Conservation (phyloP, 2,113 vertebrate species). For the Osmerus eperlanus region DNA sequence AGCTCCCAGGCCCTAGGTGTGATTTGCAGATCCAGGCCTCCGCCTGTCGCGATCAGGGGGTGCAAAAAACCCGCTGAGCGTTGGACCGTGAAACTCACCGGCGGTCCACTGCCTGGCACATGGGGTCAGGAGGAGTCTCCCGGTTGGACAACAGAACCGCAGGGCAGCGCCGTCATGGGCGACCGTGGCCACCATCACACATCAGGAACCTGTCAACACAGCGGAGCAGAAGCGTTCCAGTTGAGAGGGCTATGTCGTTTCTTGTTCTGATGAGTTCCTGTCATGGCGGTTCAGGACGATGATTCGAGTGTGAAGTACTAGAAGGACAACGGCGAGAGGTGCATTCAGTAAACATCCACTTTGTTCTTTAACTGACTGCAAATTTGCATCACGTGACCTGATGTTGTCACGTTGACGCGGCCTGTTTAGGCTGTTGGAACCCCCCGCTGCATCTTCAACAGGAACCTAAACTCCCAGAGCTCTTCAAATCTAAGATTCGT, state of each 20-base stretch:
- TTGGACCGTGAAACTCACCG: constrained; percentile 52
- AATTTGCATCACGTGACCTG: too few relatives aligned
- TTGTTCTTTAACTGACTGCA: too few relatives aligned
- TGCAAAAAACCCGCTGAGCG: not conserved
- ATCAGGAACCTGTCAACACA: constrained; percentile 66
- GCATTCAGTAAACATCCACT: too few relatives aligned
- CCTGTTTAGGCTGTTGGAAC: not conserved
- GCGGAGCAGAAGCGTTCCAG: not conserved
- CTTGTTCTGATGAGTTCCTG: too few relatives aligned
- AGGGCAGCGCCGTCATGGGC: constrained; percentile 68
- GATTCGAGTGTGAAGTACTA: not conserved
- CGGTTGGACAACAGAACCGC: constrained; percentile 54
- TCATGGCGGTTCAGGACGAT: too few relatives aligned
- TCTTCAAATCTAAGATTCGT: not conserved
- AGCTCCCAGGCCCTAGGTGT: constrained; percentile 27
- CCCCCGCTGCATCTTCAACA: constrained; percentile 10
- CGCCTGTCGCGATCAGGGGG: constrained; percentile 26
- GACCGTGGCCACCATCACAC: constrained; percentile 75
- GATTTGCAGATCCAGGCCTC: constrained; percentile 47
- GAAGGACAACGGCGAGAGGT: not conserved
- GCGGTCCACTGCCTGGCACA: constrained; percentile 55
- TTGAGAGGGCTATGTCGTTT: not conserved
- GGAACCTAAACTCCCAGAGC: constrained; percentile 32
- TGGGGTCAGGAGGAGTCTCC: constrained; percentile 51
- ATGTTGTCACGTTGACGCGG: too few relatives aligned